Base-by-base conservation (phyloP, 2,888 invertebrate genomes). In the Pyrgus malvae region DNA sequence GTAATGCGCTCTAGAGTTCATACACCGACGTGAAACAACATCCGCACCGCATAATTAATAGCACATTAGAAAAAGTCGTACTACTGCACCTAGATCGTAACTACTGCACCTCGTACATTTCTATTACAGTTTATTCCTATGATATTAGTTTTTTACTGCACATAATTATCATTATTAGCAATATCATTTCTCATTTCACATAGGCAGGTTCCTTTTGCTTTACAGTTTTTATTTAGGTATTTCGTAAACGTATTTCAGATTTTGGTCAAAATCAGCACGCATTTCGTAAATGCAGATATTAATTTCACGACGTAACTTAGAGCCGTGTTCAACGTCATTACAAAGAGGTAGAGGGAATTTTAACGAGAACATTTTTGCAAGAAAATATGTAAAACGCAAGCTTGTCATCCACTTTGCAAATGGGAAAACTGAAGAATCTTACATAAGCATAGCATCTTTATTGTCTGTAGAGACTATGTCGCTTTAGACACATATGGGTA, bases 391-490 rank as follows among this genome's bases (percentile, higher is more conserved):
- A 37, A 21, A 17, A 17, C 9, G 9, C 5, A 38, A 14, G 31
- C 25, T 6, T 21, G 14, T 19, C 8, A 21, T 14, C 14, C 9
- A 50, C 11, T 42, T 42, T 50, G 50, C 50, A 25, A 50, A 42
- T 41, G 14, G 23, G 11, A 27, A 38, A 31, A 31, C 49, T 41
- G 11, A 50, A 50, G 41, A 5, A 31, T 19, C 50, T 51, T 50
- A 33, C 35, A 42, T 50, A 50, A 50, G 33, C 33, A 25, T 42
- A 17, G 50, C 11, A 50, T 33, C 41, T 50, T 50, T 42, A 33
- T 25, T 33, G 41, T 42, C 33, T 25, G 33, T 33, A 33, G 49
- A 50, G 14, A 45, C 21, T 31, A 45, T 33, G 38, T 38, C 29
- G 40, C 33, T 5, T 8, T 21, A 25, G 23, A 41, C 42, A 12